Evolutionary conservation across 2,797 vertebrate genomes (phyloP), one percentile per base, ranked within the genome.

Genomic region (Pampus argenteus): DNA sequence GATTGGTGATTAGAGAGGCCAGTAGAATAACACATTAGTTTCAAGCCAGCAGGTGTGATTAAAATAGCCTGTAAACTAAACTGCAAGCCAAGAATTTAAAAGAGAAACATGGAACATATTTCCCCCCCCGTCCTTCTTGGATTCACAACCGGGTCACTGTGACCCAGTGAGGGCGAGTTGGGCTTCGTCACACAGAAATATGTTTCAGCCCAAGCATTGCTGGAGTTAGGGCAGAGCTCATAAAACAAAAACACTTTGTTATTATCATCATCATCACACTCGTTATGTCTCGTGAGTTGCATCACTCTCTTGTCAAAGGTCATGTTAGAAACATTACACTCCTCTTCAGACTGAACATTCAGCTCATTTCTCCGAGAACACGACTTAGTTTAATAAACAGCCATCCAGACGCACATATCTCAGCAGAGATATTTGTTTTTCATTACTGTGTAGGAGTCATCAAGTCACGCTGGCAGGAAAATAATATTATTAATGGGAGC

Each of bases 401-500:
- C 60, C 61, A 49, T 66, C 40, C 47, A 23, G 28, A 59, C 67
- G 44, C 38, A 38, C 69, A 79, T 69, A 78, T 76, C 76, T 84
- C 76, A 5, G 76, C 36, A n/a, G 42, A 81, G 62, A 83, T 85
- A 85, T 85, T 90, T 87, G 89, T 88, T 90, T 90, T 85, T 87
- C 83, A 87, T 88, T 84, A 75, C 65, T 58, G 80, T 62, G 88
- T 68, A 45, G 81, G 83, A 89, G 88, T 86, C 86, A 38, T 83
- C 52, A 76, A 82, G 88, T 87, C 79, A 89, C 50, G 54, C 82
- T 76, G 83, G 78, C 71, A 71, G 60, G 76, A 73, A 86, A 89
- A 92, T 91, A 91, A 88, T 89, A 84, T 85, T 86, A 88, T 92
- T 94, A 93, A 93, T 91, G 88, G 87, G 78, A 86, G 85, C 79